phyloP scores from a whole-genome alignment of 2,888 invertebrate species.

The Sipha maydis region DNA sequence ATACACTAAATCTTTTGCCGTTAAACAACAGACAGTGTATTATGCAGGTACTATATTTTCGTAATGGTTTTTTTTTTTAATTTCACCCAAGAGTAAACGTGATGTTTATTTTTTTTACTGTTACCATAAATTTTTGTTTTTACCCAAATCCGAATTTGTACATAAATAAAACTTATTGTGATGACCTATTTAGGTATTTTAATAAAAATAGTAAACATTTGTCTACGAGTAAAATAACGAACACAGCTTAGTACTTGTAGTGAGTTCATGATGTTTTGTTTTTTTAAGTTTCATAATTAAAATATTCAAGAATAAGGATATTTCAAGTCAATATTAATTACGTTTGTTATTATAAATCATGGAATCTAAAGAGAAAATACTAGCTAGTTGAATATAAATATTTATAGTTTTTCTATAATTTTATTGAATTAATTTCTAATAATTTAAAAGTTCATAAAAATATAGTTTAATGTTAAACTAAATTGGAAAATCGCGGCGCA shows the following conservation, averaged over 20 bases:
- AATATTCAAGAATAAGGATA: no score
- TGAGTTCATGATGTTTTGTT: constrained; percentile 8
- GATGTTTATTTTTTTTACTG: background rate
- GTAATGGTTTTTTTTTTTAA: background rate
- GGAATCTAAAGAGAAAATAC: no score
- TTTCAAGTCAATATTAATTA: no score
- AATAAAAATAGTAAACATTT: background rate
- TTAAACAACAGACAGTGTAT: background rate
- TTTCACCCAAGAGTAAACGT: background rate
- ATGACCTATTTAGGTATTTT: background rate
- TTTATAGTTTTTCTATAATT: no score
- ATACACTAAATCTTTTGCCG: background rate
- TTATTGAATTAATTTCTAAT: no score
- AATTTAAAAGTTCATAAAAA: no score
- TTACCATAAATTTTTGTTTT: background rate
- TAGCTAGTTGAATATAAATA: no score
- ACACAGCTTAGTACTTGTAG: constrained; percentile 47
- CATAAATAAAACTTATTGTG: background rate
- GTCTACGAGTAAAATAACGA: constrained; percentile 42
- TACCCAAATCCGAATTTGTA: background rate
- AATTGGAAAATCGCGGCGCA: no score
- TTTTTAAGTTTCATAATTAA: background rate
- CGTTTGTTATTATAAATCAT: no score
- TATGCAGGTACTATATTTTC: background rate
- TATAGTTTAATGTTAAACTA: no score